Base-by-base conservation (phyloP, 1,140 invertebrate genomes). In the Caenorhabditis latens region DNA sequence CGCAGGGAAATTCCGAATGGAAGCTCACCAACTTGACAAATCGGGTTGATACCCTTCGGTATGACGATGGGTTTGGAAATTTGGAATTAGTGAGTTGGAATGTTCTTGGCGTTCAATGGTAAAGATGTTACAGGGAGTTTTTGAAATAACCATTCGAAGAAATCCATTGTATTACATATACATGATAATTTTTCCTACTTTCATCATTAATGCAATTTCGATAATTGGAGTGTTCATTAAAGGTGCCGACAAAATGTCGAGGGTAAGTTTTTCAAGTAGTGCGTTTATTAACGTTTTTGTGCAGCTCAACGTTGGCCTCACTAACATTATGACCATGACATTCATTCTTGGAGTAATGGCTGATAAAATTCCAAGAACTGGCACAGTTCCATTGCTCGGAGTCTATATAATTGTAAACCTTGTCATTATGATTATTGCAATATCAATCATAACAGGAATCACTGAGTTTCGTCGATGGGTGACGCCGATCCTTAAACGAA, bases 301-400 rank as follows among this genome's bases (percentile, higher is more conserved):
- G n/a, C 9, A 71, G 65, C 42, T 71, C 2, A 71, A 71, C n/a
- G 65, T 71, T 16, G 65, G 65, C 5, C 65, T 71, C 42, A 71
- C 65, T 6, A 71, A 71, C 65, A 71, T 71, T 43, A 71, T 71
- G 65, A 71, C 65, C 43, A 71, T 71, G 65, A 71, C 65, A 71
- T 71, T 71, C 8, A 71, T 71, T 19, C 65, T 71, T 43, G 65
- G 65, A 19, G 65, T 71, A 32, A 63, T 63, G 61, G 19, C 61
- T 40, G 61, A 63, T 63, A 63, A 63, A 32, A 63, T 63, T 32
- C 65, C 65, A 19, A 71, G 65, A 71, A 71, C 65, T n/a, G 65
- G 65, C 1, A 71, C 65, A 71, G 42, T 71, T 19, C 65, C 65
- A 46, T 19, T 71, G 65, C 65, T 71, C 4, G 65, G 65, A 4